Base-by-base conservation (phyloP, 2,113 vertebrate genomes). In the Aythya baeri region DNA sequence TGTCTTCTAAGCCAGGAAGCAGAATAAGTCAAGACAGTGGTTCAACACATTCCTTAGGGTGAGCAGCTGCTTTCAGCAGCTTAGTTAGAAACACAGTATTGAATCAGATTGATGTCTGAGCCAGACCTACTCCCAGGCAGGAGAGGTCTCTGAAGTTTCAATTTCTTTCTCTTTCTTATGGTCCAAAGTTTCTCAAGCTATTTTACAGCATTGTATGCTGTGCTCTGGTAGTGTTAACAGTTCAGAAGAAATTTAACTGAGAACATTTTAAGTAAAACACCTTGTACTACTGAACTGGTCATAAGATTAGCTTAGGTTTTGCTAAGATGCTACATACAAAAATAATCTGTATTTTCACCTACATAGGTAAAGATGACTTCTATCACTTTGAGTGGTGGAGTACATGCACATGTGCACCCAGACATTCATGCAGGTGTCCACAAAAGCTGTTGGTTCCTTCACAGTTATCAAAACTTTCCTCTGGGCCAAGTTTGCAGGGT, bases 251-350 rank as follows among this genome's bases (percentile, higher is more conserved):
- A 88, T 17, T 7, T 38, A 49, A 18, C 26, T 23, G n/a, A 81
- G 49, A 92, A 55, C 9, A 70, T 71, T 57, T 67, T 2, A 0
- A 65, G 41, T 36, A 66, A 83, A 71, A 36, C 6, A 41, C 71
- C 68, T 79, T 22, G 5, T 52, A 34, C 32, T 76, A 11, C 17
- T 89, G 62, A 87, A 57, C 32, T 57, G 32, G 41, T 85, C 49
- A 17, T 57, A 72, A 82, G 23, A 17, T 84, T 75, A 72, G 21
- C 8, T 71, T 46, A 88, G 78, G 18, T 58, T 89, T 94, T 91
- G 14, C 32, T 52, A 62, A 75, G 22, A 49, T 38, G 13, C 5
- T 34, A 23, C 7, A 26, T 3, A 79, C 71, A 68, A 72, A 85
- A 91, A n/a, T 20, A 49, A 15, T 21, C 29, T 2, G 7, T 41